Conservation (phyloP, 2,888 invertebrate species). For the Mimachlamys varia region DNA sequence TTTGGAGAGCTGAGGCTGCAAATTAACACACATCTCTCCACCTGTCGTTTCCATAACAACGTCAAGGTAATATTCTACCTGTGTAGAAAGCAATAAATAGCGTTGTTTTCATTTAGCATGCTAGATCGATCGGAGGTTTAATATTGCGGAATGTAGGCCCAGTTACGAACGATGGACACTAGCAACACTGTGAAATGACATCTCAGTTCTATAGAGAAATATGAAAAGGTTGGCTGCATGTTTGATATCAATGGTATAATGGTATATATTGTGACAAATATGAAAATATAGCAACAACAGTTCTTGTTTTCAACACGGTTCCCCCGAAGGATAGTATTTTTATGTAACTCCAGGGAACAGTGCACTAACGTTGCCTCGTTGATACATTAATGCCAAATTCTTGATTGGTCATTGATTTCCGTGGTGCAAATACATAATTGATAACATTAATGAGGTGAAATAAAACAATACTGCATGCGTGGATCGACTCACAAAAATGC, state of each 20-base stretch:
- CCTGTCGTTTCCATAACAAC: conserved; percentile 32
- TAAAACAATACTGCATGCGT: conserved; percentile 9
- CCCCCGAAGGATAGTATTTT: neutral
- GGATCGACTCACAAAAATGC: neutral
- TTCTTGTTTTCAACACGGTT: neutral
- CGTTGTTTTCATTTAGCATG: conserved; percentile 10
- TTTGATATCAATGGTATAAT: neutral
- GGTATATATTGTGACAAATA: neutral
- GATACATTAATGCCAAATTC: neutral
- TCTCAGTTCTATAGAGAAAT: neutral
- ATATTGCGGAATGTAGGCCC: neutral
- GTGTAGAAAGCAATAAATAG: neutral
- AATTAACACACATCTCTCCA: conserved; percentile 11
- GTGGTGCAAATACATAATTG: conserved; percentile 12
- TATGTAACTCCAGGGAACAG: neutral
- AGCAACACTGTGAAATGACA: neutral
- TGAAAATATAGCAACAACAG: neutral
- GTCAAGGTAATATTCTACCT: neutral
- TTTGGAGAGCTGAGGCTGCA: conserved; percentile 27
- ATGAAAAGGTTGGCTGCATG: neutral
- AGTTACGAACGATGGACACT: neutral
- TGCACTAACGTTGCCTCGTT: neutral
- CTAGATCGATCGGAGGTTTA: neutral
- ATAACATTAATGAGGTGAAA: neutral
- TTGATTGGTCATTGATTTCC: neutral